These are phyloP conservation scores for Stichodactyla helianthus DNA, from an alignment of 64 coral and sea anemone species.

Conservation along the genomic window DNA sequence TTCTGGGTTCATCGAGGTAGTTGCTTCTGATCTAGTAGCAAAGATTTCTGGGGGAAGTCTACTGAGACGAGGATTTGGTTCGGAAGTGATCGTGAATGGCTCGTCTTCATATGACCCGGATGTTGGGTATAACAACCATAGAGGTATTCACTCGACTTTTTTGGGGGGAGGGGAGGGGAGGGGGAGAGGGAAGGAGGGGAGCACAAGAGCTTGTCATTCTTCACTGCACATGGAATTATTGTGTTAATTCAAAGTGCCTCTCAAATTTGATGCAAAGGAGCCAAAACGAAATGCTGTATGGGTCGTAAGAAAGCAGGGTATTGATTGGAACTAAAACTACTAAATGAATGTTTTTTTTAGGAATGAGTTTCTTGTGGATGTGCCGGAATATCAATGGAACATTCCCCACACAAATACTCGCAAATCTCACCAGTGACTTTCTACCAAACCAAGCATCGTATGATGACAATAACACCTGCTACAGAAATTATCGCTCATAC, in stretches of 20 bases:
- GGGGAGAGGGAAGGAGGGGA: no score
- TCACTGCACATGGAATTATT: no score
- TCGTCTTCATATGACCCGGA: constrained; percentile 56
- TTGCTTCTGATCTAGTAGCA: constrained; percentile 39
- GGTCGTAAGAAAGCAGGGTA: no score
- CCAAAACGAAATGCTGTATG: no score
- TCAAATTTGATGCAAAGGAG: no score
- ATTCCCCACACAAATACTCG: constrained; percentile 4
- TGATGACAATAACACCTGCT: constrained; percentile 4
- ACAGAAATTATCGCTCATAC: background rate
- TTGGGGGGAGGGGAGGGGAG: no score
- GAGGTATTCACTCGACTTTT: background rate
- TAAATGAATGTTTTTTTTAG: background rate
- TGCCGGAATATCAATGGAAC: constrained; percentile 37
- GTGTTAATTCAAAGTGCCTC: no score
- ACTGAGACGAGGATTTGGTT: constrained; percentile 51
- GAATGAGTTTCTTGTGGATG: constrained; percentile 61
- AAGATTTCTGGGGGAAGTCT: constrained; percentile 48
- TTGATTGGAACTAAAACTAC: no score
- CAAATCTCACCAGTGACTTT: background rate
- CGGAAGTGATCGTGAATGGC: constrained; percentile 30
- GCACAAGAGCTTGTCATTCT: no score
- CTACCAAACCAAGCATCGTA: background rate
- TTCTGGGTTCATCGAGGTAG: constrained; percentile 42
- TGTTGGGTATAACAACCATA: constrained; percentile 15